Conservation (phyloP, 2,797 vertebrate species). For the Holocentrus rufus region DNA sequence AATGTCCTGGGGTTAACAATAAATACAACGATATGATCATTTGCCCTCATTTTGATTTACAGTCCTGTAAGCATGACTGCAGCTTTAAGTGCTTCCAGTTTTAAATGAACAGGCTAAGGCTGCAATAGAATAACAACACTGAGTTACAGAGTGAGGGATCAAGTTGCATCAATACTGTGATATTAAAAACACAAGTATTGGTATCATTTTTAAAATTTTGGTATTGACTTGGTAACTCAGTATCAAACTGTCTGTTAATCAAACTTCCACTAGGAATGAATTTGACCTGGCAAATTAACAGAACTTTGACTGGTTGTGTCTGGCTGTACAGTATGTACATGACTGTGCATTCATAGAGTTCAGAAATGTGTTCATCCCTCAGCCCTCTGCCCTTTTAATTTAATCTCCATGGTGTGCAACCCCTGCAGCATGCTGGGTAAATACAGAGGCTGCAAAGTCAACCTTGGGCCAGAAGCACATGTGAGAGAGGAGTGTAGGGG, state of each 20-base stretch:
- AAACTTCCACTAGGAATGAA: slow-evolving; percentile 29
- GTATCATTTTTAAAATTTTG: no score
- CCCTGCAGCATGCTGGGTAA: slow-evolving; percentile 62
- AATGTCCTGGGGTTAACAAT: no score
- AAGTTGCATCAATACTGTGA: no score
- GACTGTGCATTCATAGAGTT: slow-evolving; percentile 12
- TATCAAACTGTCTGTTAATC: slow-evolving; percentile 20
- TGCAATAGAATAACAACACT: no score
- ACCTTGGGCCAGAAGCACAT: slow-evolving; percentile 51
- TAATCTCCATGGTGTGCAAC: slow-evolving; percentile 60
- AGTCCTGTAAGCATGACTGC: no score
- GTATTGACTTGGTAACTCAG: no score
- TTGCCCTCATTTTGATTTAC: no score
- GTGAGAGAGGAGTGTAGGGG: slow-evolving; percentile 47
- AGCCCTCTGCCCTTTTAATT: slow-evolving; percentile 50
- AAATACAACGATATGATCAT: no score
- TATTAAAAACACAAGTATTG: no score
- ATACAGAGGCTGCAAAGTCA: slow-evolving; percentile 71
- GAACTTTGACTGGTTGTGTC: not conserved
- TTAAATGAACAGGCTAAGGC: no score
- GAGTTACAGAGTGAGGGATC: no score
- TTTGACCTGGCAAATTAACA: slow-evolving; percentile 28
- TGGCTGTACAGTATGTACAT: not conserved
- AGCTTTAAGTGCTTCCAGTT: no score
- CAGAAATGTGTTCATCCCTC: slow-evolving; percentile 17